Base-by-base conservation (phyloP, 2,113 vertebrate genomes). In the Daubentonia madagascariensis region DNA sequence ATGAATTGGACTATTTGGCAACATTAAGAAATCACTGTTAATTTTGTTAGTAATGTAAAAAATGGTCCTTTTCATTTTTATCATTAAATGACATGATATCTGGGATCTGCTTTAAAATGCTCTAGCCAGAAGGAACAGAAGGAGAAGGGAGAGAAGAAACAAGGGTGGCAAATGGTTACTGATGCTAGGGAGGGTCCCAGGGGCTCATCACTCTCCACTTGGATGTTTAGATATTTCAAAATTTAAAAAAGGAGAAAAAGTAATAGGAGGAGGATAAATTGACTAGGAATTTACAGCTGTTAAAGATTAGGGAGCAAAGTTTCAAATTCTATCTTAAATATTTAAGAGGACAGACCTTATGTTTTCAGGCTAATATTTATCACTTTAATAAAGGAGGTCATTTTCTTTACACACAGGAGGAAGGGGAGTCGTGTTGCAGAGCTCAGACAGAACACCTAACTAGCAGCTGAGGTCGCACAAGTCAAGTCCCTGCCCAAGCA, bases 351-450 rank as follows among this genome's bases (percentile, higher is more conserved):
- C 25, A 79, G 72, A 18, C 13, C 50, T 32, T 6, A n/a, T 14
- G 50, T 9, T 68, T 32, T 35, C 4, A 1, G 28, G 3, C 8
- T 9, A 59, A 0, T 4, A 12, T 16, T 11, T 8, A 7, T 3
- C 70, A 23, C 54, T 59, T 73, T 25, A 18, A n/a, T 0, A 4
- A 0, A 28, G 40, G 1, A 12, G 3, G 30, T 14, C 1, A 22
- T 28, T 48, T 43, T 17, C 14, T n/a, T 7, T 10, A 50, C 18
- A 89, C 30, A 83, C 7, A 52, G 35, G 32, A 20, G 59, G 32
- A 40, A 67, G 4, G 8, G 10, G 32, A 8, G 13, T 13, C 12
- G 50, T 2, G 23, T 18, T 4, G 28, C 30, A 3, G 59, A 4
- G 4, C 12, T 32, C n/a, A 54, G 10, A 40, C 11, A 61, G 50